Evolutionary conservation across 2,113 vertebrate genomes (phyloP).

Genomic region (Gadus chalcogrammus): DNA sequence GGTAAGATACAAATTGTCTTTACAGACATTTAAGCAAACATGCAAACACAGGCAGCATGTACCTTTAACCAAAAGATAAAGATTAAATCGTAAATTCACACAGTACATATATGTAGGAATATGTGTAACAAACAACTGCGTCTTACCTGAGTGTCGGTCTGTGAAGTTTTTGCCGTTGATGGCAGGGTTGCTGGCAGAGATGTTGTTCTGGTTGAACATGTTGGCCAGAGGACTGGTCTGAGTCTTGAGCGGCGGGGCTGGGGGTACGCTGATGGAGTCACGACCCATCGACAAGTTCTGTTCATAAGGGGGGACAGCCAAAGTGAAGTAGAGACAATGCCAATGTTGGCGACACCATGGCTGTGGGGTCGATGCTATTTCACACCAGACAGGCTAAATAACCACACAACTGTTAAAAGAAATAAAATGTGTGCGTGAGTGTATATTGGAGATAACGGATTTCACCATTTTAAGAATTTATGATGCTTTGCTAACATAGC

Average conservation of each 20-base stretch:
- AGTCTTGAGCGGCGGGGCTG: slow-evolving; percentile 75
- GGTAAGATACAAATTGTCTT: no score
- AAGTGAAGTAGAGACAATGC: neutral
- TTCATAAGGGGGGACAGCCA: neutral
- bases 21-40: neutral
- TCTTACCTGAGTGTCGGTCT: slow-evolving; percentile 40
- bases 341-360: no score
- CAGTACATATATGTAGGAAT: neutral
- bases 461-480: no score
- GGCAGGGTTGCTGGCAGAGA: slow-evolving; percentile 39
- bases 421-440: no score
- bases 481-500: no score
- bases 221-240: slow-evolving; percentile 83
- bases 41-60: neutral
- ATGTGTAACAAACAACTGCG: neutral
- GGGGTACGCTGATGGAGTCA: slow-evolving; percentile 70
- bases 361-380: no score
- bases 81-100: neutral
- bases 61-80: no score
- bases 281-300: slow-evolving; percentile 50
- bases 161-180: slow-evolving; percentile 26
- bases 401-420: no score
- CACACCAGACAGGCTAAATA: no score
- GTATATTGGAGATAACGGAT: no score
- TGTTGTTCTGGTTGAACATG: slow-evolving; percentile 81